These are phyloP conservation scores for Temnothorax unifasciatus DNA, from an alignment of 2,888 invertebrate species.

Conservation along the genomic window DNA sequence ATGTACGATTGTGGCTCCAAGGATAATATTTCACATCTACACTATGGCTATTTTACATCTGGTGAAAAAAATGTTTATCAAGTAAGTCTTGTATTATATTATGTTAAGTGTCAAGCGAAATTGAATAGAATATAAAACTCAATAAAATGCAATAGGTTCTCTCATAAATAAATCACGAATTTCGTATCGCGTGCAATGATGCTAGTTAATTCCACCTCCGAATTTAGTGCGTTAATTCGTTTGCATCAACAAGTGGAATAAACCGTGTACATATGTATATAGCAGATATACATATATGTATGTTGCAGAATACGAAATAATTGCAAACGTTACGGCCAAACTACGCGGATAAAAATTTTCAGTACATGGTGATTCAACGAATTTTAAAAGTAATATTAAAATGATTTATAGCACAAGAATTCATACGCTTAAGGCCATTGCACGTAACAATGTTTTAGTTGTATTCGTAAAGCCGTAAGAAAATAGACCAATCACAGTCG, in stretches of 20 bases:
- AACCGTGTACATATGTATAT: not conserved
- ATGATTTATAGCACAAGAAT: not conserved
- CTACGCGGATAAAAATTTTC: not conserved
- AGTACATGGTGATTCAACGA: not conserved
- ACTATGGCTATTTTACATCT: not conserved
- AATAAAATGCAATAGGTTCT: slow-evolving; percentile 24
- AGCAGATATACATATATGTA: too few species aligned
- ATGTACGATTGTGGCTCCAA: not conserved
- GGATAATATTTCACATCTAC: slow-evolving; percentile 5
- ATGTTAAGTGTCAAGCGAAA: not conserved
- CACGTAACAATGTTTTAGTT: too few species aligned
- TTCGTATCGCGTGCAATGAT: slow-evolving; percentile 26
- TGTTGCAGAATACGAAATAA: slow-evolving; percentile 1
- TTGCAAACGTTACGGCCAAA: not conserved
- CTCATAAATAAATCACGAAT: slow-evolving; percentile 10
- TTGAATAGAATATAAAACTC: not conserved
- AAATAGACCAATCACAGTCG: too few species aligned
- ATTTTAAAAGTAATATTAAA: not conserved
- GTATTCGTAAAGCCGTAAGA: too few species aligned
- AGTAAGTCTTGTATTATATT: not conserved
- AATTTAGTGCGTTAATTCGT: slow-evolving; percentile 32
- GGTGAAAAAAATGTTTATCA: not conserved
- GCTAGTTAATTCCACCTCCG: slow-evolving; percentile 24
- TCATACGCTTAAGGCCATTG: too few species aligned
- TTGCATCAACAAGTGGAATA: slow-evolving; percentile 49